Evolutionary conservation across 1,140 invertebrate genomes (phyloP).

Genomic region (Lethrus apterus): DNA sequence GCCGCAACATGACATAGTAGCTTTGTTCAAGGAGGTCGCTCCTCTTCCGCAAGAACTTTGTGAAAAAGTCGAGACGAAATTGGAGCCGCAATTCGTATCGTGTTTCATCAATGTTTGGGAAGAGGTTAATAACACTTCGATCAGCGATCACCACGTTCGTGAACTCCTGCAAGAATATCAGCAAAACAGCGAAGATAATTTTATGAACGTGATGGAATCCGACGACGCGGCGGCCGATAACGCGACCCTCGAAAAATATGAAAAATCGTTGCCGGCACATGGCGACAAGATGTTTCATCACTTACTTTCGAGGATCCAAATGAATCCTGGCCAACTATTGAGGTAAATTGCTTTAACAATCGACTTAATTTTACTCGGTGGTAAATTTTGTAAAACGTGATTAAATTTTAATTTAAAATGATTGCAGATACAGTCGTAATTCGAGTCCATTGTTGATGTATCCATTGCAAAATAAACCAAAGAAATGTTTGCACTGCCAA

Average conservation of each 20-base stretch:
- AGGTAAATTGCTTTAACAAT: conserved; percentile 51
- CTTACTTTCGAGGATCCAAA: conserved; percentile 62
- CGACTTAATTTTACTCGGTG: too few species aligned
- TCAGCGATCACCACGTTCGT: conserved; percentile 49
- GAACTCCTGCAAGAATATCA: conserved; percentile 59
- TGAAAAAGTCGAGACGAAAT: conserved; percentile 12
- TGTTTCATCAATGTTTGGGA: conserved; percentile 56
- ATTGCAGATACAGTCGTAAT: conserved; percentile 60
- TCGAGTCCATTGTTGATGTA: conserved; percentile 56
- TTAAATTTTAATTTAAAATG: conserved; percentile 2
- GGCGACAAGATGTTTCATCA: conserved; percentile 76
- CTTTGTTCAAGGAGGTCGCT: conserved; percentile 50
- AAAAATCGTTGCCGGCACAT: conserved; percentile 66
- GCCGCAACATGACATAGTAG: conserved; percentile 54
- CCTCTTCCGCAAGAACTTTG: conserved; percentile 46
- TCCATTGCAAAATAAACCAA: conserved; percentile 48
- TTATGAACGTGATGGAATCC: neutral
- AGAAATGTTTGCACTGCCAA: conserved; percentile 62
- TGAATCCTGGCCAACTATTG: conserved; percentile 73
- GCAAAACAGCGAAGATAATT: conserved; percentile 44
- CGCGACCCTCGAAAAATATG: conserved; percentile 57
- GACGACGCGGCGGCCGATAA: conserved; percentile 28
- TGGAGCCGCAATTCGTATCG: conserved; percentile 41
- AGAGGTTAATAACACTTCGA: conserved; percentile 40
- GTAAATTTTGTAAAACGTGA: conserved; percentile 7